Base-by-base conservation (phyloP, 2,113 vertebrate genomes). In the Rhynchopsitta pachyrhyncha region DNA sequence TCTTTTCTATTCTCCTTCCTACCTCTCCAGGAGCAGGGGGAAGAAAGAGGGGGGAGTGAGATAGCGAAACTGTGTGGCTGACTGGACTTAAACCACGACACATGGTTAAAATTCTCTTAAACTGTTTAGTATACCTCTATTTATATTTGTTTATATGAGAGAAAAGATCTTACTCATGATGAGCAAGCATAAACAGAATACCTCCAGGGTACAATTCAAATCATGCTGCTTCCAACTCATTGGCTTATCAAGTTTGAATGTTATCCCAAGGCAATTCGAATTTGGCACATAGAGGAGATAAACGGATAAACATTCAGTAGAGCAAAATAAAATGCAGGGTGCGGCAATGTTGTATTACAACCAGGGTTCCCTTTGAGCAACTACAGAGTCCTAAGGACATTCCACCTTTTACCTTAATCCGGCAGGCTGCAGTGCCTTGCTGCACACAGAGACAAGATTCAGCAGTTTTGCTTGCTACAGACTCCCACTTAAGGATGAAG, bases 391-490 rank as follows among this genome's bases (percentile, higher is more conserved):
- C 39, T 14, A 46, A 62, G 2, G 41, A 59, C 60, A 31, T 35
- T 55, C 19, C 19, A 25, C 14, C 8, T 70, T 53, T 63, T 37
- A 63, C 37, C 57, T 23, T 19, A 82, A 13, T 9, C 44, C 47
- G 22, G 12, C 74, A 70, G 46, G 35, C 50, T 74, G 29, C 37
- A 31, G 16, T 23, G 44, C n/a, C 49, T 59, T 25, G 47, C 50
- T 57, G 46, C 75, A 47, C 0, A 0, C 25, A 29, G 31, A 66
- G 53, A n/a, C 31, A 66, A 11, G 13, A 10, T 5, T 17, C 24
- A 62, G 44, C 33, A 71, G 33, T n/a, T 92, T 76, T 44, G 60
- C 86, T 85, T 2, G 1, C 41, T 71, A 27, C 68, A 44, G 44
- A 46, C 49, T 69, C 47, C 12, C 57, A 15, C 57, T 29, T 7